phyloP scores from a whole-genome alignment of 2,888 invertebrate genomes.

The Epinotia demarniana region DNA sequence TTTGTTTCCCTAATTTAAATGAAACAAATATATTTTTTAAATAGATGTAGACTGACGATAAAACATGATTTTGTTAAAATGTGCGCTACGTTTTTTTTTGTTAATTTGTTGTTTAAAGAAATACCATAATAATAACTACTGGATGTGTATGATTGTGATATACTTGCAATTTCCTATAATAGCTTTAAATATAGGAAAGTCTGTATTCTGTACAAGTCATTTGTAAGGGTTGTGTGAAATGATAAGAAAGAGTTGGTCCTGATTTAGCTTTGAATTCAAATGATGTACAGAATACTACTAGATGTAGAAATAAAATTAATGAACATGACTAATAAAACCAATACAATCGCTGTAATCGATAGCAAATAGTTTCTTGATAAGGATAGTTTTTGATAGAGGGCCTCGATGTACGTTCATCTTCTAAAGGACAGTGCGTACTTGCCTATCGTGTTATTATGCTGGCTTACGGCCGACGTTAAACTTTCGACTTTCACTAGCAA shows the following conservation, averaged over 20 bases:
- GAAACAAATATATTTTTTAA: conserved; percentile 6
- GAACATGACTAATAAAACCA: conserved; percentile 43
- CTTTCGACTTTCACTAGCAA: no score
- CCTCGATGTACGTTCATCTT: neutral
- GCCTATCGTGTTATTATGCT: neutral
- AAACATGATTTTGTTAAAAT: conserved; percentile 21
- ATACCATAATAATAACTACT: conserved; percentile 28
- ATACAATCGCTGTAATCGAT: conserved; percentile 9
- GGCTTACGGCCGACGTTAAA: no score
- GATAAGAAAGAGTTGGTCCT: neutral
- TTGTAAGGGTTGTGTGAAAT: conserved; percentile 8
- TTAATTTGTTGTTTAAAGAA: conserved; percentile 32
- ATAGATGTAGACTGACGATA: conserved; percentile 20
- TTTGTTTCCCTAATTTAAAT: conserved; percentile 15
- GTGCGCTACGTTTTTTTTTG: conserved; percentile 22
- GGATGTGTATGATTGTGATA: conserved; percentile 50
- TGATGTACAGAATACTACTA: conserved; percentile 42
- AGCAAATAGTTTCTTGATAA: conserved; percentile 1
- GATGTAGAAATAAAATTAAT: conserved; percentile 35
- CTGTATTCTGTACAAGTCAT: conserved; percentile 45
- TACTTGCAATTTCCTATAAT: conserved; percentile 53
- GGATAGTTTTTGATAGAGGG: neutral
- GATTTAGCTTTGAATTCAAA: neutral
- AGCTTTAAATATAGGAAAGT: conserved; percentile 52
- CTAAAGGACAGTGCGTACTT: neutral